These are phyloP conservation scores for Neogale vison DNA, from an alignment of 2,113 vertebrate genomes.

Conservation along the genomic window DNA sequence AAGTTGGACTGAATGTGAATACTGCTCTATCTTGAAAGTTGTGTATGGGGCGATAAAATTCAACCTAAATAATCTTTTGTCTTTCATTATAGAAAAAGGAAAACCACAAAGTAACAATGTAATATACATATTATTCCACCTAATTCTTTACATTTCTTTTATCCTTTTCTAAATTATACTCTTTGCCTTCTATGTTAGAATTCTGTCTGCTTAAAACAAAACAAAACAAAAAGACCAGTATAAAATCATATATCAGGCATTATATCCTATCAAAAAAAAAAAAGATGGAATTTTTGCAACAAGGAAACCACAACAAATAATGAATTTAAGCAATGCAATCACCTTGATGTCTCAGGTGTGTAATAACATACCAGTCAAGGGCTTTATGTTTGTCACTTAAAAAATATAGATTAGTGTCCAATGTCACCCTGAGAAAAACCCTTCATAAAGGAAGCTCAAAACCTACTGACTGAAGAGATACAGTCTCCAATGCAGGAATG, in stretches of 20 bases:
- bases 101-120: background rate
- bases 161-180: background rate
- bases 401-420: background rate
- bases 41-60: background rate
- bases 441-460: background rate
- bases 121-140: background rate
- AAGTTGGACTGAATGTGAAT: background rate
- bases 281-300: background rate
- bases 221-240: background rate
- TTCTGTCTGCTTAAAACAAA: background rate
- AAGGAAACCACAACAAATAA: background rate
- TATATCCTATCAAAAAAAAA: background rate
- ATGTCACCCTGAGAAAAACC: background rate
- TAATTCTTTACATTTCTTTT: background rate
- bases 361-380: background rate
- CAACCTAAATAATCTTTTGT: background rate
- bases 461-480: background rate
- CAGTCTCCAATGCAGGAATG: no score
- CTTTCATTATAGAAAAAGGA: background rate
- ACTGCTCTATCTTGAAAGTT: background rate
- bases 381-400: background rate
- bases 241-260: constrained; percentile 8
- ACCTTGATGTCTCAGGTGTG: background rate
- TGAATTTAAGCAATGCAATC: background rate
- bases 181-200: background rate